Percentiles rank a stretch among this genome's conserved stretches.
These are phyloP conservation scores for Petrocephalus schoutedeni DNA, from an alignment of 2,797 vertebrate species.

Conservation along the genomic window DNA sequence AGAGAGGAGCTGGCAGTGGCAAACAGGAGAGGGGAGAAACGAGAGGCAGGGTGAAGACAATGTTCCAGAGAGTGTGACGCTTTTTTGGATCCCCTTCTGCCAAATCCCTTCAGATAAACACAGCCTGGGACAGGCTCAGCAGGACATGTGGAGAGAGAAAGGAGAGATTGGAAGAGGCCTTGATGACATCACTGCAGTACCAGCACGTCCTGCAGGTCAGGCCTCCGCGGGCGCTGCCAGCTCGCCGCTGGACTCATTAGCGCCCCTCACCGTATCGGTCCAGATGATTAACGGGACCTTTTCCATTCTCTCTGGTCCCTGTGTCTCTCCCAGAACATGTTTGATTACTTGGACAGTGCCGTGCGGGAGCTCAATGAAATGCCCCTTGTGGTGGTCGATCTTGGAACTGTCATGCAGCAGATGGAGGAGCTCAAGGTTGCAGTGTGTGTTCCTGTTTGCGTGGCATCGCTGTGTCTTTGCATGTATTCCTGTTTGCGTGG, in stretches of 20 bases:
- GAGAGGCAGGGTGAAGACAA: neutral
- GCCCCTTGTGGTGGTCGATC: conserved; percentile 86
- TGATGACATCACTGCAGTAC: conserved; percentile 89
- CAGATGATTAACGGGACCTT: neutral
- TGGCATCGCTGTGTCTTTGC: neutral
- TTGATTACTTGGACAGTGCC: conserved; percentile 94
- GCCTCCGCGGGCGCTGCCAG: neutral
- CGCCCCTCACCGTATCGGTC: neutral
- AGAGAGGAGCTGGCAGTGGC: neutral
- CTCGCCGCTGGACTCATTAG: neutral
- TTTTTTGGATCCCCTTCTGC: neutral
- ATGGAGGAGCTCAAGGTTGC: conserved; percentile 95
- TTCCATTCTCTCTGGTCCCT: neutral
- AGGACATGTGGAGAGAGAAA: conserved; percentile 88
- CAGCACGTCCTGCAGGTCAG: conserved; percentile 82
- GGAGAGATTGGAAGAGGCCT: conserved; percentile 88
- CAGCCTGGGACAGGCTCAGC: conserved; percentile 89
- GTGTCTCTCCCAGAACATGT: conserved; percentile 79
- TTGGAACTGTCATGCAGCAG: conserved; percentile 92
- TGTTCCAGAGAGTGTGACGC: neutral
- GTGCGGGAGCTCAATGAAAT: conserved; percentile 94
- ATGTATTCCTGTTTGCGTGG: neutral
- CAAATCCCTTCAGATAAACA: conserved; percentile 74
- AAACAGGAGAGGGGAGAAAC: neutral
- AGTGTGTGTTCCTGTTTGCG: neutral